Base-by-base conservation (phyloP, 1,140 invertebrate species). In the Bursaphelenchus mucronatus region DNA sequence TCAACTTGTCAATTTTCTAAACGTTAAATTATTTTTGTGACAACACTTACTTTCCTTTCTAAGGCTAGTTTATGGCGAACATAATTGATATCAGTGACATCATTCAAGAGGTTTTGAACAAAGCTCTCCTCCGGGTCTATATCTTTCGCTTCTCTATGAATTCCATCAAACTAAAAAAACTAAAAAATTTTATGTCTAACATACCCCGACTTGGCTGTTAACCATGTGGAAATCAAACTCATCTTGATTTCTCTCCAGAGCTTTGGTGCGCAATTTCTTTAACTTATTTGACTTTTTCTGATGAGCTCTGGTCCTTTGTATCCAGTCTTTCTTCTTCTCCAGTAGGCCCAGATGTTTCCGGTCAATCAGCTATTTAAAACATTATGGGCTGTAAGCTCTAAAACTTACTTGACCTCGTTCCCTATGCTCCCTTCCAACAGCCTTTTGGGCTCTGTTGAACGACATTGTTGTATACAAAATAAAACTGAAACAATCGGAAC, bases 171-270 rank as follows among this genome's bases (percentile, higher is more conserved):
- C 47, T 75, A 45, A 57, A 68, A 44, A 64, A 61, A 66, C n/a
- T 19, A 43, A 10, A 53, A 64, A 54, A 21, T 10, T 8, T 39
- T 11, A 68, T 11, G 19, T n/a, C 19, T 19, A 51, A 69, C 70
- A 73, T 81, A 86, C 86, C 74, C 88, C 84, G 2, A 91, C 83
- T 83, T 89, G 87, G 0, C 92, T 92, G 80, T 92, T 93, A 45
- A 94, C 88, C 95, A 98, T 98, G 76, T 97, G 94, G 83, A 91
- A 93, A 81, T 95, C 90, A 83, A 97, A 98, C 84, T 98, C 95
- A 88, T 98, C 93, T 1, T 92, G 92, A 87, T 97, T 98, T 81
- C 88, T 90, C 75, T 95, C 89, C 13, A 94, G 82, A 0, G 91
- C 93, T 54, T 89, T 87, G 81, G 89, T 89, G 53, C 87, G 87